phyloP scores from a whole-genome alignment of 2,888 invertebrate species.

The Rhaphigaster nebulosa region DNA sequence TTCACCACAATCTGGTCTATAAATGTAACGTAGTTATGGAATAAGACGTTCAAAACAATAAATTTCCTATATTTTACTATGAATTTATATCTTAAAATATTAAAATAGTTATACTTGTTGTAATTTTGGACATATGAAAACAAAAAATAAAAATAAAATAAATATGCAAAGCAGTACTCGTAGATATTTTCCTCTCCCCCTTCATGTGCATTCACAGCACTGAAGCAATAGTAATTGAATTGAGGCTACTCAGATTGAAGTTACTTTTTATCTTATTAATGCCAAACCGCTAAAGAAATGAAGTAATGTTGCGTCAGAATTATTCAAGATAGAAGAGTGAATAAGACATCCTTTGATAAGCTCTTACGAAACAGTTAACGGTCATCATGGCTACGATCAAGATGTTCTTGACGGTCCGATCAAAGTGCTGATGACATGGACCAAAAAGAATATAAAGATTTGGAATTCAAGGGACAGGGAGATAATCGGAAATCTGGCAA shows the following conservation, averaged over 20 bases:
- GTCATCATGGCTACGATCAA: background rate
- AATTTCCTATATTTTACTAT: too few species aligned
- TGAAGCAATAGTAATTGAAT: background rate
- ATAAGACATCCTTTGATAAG: background rate
- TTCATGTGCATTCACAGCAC: background rate
- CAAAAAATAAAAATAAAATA: too few species aligned
- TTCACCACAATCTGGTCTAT: too few species aligned
- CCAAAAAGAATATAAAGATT: background rate
- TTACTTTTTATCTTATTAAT: background rate
- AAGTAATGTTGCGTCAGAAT: background rate
- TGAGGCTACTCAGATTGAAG: background rate
- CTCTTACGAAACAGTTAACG: background rate
- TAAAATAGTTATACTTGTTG: too few species aligned
- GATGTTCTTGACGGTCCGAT: slow-evolving; percentile 37
- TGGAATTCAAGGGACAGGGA: background rate
- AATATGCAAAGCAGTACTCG: too few species aligned
- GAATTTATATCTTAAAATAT: too few species aligned
- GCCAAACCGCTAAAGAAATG: background rate
- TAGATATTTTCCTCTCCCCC: too few species aligned
- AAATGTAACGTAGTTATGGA: too few species aligned
- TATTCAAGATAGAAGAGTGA: background rate
- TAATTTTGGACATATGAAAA: too few species aligned
- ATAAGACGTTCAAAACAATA: too few species aligned
- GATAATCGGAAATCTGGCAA: slow-evolving; percentile 45
- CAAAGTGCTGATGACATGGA: slow-evolving; percentile 26